phyloP scores from a whole-genome alignment of 2,113 vertebrate genomes.

The Ochotona curzoniae region DNA sequence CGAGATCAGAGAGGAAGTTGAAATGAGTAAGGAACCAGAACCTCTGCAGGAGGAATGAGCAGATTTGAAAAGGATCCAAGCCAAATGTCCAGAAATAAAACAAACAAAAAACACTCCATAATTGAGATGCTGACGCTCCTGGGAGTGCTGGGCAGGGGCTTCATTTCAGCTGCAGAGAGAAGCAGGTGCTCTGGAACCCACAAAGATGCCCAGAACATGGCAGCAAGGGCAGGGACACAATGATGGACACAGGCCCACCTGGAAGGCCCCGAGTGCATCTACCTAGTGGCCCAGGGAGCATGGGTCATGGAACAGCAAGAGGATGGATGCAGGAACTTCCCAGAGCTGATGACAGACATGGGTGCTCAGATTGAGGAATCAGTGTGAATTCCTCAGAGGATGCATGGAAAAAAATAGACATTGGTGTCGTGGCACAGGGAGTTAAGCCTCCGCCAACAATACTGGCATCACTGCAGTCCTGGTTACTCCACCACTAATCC shows the following conservation, averaged over 20 bases:
- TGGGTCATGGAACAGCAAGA: background rate
- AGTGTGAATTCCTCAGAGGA: background rate
- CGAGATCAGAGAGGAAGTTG: background rate
- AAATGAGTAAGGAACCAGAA: background rate
- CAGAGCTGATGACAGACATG: background rate
- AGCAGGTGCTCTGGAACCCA: background rate
- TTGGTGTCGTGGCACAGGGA: too few relatives aligned
- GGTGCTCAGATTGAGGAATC: constrained; percentile 5
- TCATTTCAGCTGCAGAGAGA: background rate
- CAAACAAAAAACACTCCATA: background rate
- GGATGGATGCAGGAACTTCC: background rate
- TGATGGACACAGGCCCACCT: background rate
- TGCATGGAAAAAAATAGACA: background rate
- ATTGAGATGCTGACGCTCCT: constrained; percentile 14
- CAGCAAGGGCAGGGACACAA: background rate
- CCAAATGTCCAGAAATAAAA: constrained; percentile 29
- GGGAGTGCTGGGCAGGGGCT: background rate
- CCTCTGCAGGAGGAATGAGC: background rate
- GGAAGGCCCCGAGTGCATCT: background rate
- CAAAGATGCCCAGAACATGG: background rate
- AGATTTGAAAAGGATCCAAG: constrained; percentile 34
- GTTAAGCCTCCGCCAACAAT: too few relatives aligned
- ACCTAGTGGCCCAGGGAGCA: background rate
- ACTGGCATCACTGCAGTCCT: too few relatives aligned
- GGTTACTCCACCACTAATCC: too few relatives aligned